Conservation (phyloP, 92 coral and sea anemone species). For the Porites cylindrica region DNA sequence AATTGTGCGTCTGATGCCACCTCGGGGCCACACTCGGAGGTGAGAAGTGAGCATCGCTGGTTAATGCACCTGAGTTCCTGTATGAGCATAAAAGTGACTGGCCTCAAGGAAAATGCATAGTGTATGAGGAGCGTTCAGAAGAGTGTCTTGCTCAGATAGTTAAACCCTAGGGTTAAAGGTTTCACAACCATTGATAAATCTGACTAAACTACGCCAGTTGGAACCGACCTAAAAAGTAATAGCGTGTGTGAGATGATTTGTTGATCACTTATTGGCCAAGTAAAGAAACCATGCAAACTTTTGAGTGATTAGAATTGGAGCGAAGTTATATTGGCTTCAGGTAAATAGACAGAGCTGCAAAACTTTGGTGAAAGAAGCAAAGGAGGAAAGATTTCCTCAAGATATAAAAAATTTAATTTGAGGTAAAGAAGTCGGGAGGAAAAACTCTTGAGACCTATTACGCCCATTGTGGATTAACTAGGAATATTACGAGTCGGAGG, state of each 20-base stretch:
- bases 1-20: constrained; percentile 64
- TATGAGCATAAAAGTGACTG: constrained; percentile 44
- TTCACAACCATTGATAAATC: constrained; percentile 19
- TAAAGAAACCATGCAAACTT: background rate
- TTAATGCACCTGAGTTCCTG: constrained; percentile 67
- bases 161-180: constrained; percentile 9
- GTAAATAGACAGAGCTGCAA: constrained; percentile 24
- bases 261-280: constrained; percentile 5
- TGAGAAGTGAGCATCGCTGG: constrained; percentile 59
- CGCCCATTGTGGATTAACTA: constrained; percentile 28
- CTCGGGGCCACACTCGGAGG: constrained; percentile 42
- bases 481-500: constrained; percentile 49
- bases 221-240: constrained; percentile 41
- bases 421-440: constrained; percentile 24
- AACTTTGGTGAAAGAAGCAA: constrained; percentile 36
- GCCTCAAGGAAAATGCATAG: constrained; percentile 37
- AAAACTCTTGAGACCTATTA: constrained; percentile 42
- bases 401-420: constrained; percentile 34
- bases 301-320: background rate
- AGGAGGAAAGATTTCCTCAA: constrained; percentile 36
- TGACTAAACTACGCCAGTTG: constrained; percentile 25
- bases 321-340: constrained; percentile 24
- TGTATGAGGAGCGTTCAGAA: constrained; percentile 15
- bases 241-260: constrained; percentile 12
- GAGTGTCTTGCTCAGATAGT: constrained; percentile 33